Evolutionary conservation across 2,888 invertebrate genomes (phyloP).

Genomic region (Ecliptopera silaceata): DNA sequence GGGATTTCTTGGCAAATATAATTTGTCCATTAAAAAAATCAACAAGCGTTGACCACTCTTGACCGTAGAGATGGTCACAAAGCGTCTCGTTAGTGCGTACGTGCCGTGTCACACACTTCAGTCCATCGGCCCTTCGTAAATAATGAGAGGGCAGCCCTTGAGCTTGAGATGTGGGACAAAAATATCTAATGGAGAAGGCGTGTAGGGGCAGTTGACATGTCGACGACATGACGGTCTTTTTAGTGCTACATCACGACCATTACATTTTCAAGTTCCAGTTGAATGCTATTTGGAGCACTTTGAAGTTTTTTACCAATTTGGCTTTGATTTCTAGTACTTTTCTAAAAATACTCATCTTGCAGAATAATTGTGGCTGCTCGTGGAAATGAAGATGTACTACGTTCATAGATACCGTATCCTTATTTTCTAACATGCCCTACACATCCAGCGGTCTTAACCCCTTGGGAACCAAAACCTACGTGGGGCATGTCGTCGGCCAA

Average conservation of each 20-base stretch:
- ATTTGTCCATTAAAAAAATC: constrained; percentile 81
- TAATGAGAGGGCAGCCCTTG: constrained; percentile 77
- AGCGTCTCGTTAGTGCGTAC: constrained; percentile 82
- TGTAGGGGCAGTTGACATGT: constrained; percentile 32
- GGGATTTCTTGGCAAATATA: constrained; percentile 71
- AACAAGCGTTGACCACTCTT: constrained; percentile 76
- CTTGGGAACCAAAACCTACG: constrained; percentile 73
- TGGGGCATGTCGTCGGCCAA: constrained; percentile 65
- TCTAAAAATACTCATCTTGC: too few species aligned
- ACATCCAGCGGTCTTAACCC: constrained; percentile 51
- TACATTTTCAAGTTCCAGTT: constrained; percentile 12
- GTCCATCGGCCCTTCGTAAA: constrained; percentile 81
- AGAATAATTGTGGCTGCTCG: neutral
- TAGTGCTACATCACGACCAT: constrained; percentile 19
- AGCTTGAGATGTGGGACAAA: constrained; percentile 46
- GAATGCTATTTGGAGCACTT: neutral
- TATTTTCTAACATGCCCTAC: constrained; percentile 24
- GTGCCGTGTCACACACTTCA: constrained; percentile 82
- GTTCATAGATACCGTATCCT: constrained; percentile 43
- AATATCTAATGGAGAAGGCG: constrained; percentile 49
- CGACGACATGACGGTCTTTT: constrained; percentile 14
- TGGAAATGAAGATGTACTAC: neutral
- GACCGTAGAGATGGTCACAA: constrained; percentile 77
- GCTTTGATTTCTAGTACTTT: neutral
- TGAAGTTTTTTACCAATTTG: neutral